These are phyloP conservation scores for Argynnis bischoffii DNA, from an alignment of 2,888 invertebrate genomes.

Conservation along the genomic window DNA sequence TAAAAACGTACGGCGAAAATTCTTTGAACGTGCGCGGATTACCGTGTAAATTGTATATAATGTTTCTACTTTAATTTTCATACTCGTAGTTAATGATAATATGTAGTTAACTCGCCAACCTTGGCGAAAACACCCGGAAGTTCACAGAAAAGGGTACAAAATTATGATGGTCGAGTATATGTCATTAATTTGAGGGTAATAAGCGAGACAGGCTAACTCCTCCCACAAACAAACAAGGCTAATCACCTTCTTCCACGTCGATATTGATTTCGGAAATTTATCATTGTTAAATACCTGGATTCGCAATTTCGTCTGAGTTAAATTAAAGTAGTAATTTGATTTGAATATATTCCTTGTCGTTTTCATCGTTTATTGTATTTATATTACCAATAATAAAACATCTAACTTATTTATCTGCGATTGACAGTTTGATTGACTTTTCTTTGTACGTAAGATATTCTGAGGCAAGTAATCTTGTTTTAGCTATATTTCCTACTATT, in stretches of 20 bases:
- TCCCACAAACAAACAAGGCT: conserved; percentile 33
- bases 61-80: conserved; percentile 26
- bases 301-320: background rate
- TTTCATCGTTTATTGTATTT: background rate
- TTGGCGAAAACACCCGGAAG: conserved; percentile 29
- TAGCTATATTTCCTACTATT: background rate
- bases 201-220: conserved; percentile 28
- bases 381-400: conserved; percentile 1
- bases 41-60: conserved; percentile 29
- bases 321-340: no score
- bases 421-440: background rate
- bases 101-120: conserved; percentile 24
- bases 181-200: conserved; percentile 35
- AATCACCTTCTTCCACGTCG: conserved; percentile 32
- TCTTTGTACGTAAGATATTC: background rate
- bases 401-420: background rate
- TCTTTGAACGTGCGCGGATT: conserved; percentile 17
- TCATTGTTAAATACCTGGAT: conserved; percentile 1
- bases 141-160: conserved; percentile 17
- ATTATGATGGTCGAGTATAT: conserved; percentile 16
- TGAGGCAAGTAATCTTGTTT: background rate
- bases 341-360: background rate
- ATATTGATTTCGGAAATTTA: conserved; percentile 22
- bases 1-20: conserved; percentile 25
- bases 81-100: conserved; percentile 12